These are phyloP conservation scores for Apotomis capreana DNA, from an alignment of 2,888 invertebrate species.

Conservation along the genomic window DNA sequence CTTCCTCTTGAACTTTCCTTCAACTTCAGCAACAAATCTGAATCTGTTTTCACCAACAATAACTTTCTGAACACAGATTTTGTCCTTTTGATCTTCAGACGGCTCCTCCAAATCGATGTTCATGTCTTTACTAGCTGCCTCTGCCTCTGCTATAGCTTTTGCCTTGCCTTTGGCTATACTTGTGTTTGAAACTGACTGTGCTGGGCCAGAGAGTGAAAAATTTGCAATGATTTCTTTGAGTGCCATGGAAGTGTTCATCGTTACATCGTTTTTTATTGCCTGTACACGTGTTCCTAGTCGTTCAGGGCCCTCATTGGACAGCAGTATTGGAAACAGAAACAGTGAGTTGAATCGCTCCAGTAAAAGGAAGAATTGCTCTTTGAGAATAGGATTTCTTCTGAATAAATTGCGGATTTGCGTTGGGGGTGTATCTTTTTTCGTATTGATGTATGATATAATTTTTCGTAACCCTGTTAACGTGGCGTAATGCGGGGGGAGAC, in stretches of 20 bases:
- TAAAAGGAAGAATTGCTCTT: conserved; percentile 53
- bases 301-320: conserved; percentile 59
- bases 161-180: too few species aligned
- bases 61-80: conserved; percentile 13
- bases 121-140: not conserved
- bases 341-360: conserved; percentile 63
- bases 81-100: not conserved
- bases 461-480: conserved; percentile 67
- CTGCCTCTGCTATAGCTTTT: not conserved
- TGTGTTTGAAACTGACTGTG: too few species aligned
- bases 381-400: conserved; percentile 55
- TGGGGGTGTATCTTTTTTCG: conserved; percentile 26
- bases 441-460: conserved; percentile 55
- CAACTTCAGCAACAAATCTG: conserved; percentile 15
- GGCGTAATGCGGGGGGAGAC: conserved; percentile 67
- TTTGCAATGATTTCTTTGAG: too few species aligned
- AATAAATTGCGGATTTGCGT: conserved; percentile 51
- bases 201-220: too few species aligned
- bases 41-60: conserved; percentile 21
- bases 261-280: not conserved
- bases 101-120: conserved; percentile 27
- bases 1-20: not conserved
- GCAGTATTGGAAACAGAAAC: conserved; percentile 68
- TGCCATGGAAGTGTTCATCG: not conserved
- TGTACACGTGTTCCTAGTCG: conserved; percentile 5